These are phyloP conservation scores for Parnassius smintheus DNA, from an alignment of 2,888 invertebrate genomes.

Conservation along the genomic window DNA sequence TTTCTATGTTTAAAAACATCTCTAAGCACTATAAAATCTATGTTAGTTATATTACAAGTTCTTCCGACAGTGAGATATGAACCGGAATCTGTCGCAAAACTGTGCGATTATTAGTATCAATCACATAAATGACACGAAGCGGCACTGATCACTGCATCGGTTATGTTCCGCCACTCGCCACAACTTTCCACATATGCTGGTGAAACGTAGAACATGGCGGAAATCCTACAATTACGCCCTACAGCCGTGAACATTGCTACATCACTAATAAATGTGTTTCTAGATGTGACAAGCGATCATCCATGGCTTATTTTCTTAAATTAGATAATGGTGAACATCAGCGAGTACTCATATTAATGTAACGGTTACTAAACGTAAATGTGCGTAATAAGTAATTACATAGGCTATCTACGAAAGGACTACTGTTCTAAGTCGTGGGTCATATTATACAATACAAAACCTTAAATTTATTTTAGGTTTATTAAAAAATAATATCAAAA, in stretches of 20 bases:
- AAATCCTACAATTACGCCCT: constrained; percentile 54
- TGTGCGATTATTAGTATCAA: constrained; percentile 8
- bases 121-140: constrained; percentile 5
- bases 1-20: too few relatives aligned
- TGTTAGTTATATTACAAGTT: background rate
- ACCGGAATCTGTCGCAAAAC: constrained; percentile 1
- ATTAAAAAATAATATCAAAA: too few relatives aligned
- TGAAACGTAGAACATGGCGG: constrained; percentile 56
- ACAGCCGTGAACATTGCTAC: constrained; percentile 36
- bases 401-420: too few relatives aligned
- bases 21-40: too few relatives aligned
- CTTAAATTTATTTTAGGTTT: too few relatives aligned
- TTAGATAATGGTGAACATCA: too few relatives aligned
- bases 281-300: constrained; percentile 12
- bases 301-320: too few relatives aligned
- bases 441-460: too few relatives aligned
- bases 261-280: constrained; percentile 4
- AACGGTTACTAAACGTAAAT: too few relatives aligned
- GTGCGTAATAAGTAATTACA: too few relatives aligned
- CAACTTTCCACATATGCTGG: constrained; percentile 50
- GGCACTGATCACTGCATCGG: constrained; percentile 10
- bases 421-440: too few relatives aligned
- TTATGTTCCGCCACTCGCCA: constrained; percentile 22
- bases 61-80: background rate
- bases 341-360: too few relatives aligned